phyloP scores from a whole-genome alignment of 2,113 vertebrate genomes.

The Pyrgilauda ruficollis region DNA sequence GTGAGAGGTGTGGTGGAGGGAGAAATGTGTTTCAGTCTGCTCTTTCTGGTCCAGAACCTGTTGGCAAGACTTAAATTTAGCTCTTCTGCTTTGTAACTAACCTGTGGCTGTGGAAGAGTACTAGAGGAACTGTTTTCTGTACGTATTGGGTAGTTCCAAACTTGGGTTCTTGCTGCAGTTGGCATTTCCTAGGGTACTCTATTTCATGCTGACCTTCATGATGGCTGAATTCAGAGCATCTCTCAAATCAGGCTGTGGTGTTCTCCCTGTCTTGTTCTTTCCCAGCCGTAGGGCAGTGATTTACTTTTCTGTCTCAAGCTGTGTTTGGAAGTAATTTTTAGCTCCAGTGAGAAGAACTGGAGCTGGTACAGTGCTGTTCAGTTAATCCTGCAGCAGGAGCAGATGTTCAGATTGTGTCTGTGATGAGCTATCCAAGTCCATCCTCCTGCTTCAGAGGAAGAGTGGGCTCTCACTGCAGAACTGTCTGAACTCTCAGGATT shows the following conservation, averaged over 20 bases:
- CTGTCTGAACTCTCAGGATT: not conserved
- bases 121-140: not conserved
- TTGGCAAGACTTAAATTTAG: not conserved
- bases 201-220: not conserved
- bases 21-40: not conserved
- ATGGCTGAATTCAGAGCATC: not conserved
- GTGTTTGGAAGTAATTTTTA: conserved; percentile 26
- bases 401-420: not conserved
- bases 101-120: not conserved
- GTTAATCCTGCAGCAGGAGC: not conserved
- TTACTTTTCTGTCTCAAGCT: conserved; percentile 27
- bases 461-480: not conserved
- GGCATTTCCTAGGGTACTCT: not conserved
- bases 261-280: not conserved
- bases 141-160: not conserved
- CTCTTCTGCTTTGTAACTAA: not conserved
- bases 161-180: not conserved
- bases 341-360: not conserved
- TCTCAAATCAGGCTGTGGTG: not conserved
- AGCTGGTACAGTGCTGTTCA: not conserved
- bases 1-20: not conserved
- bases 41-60: not conserved
- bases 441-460: not conserved
- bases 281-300: not conserved
- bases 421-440: not conserved